Percentiles rank a stretch among this genome's conserved stretches.
phyloP scores from a whole-genome alignment of 2,113 vertebrate species.

The Daphoenositta chrysoptera region DNA sequence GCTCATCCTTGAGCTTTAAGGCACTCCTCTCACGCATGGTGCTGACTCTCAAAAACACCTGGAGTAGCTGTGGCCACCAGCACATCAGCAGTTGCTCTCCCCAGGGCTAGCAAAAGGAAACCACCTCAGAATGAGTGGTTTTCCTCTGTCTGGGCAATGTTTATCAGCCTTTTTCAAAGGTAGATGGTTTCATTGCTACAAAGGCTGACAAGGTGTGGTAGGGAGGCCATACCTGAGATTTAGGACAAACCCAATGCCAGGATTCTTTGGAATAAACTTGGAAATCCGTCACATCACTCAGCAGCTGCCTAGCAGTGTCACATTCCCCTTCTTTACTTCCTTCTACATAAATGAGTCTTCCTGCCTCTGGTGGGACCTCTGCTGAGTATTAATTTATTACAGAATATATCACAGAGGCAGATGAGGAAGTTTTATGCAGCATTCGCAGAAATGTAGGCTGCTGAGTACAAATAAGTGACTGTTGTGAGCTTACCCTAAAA shows the following conservation, averaged over 20 bases:
- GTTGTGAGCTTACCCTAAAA: background rate
- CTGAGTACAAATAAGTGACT: background rate
- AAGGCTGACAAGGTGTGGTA: background rate
- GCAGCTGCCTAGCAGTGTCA: no score
- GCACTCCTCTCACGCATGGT: background rate
- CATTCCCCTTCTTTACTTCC: background rate
- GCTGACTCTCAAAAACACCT: background rate
- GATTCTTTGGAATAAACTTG: background rate
- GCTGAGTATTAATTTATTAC: background rate
- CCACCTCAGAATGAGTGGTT: conserved; percentile 12
- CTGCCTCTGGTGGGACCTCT: background rate
- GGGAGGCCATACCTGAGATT: background rate
- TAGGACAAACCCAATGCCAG: background rate
- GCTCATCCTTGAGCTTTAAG: background rate
- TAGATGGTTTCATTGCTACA: background rate
- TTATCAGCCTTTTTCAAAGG: background rate
- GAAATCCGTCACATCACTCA: background rate
- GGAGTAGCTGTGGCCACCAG: background rate
- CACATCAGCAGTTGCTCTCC: background rate
- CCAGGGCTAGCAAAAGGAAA: background rate
- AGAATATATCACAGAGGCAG: background rate
- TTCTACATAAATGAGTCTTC: background rate
- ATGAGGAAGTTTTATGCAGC: background rate
- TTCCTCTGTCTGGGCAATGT: background rate
- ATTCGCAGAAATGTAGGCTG: background rate